Evolutionary conservation across 2,888 invertebrate species (phyloP).

Genomic region (Plebejus anna): DNA sequence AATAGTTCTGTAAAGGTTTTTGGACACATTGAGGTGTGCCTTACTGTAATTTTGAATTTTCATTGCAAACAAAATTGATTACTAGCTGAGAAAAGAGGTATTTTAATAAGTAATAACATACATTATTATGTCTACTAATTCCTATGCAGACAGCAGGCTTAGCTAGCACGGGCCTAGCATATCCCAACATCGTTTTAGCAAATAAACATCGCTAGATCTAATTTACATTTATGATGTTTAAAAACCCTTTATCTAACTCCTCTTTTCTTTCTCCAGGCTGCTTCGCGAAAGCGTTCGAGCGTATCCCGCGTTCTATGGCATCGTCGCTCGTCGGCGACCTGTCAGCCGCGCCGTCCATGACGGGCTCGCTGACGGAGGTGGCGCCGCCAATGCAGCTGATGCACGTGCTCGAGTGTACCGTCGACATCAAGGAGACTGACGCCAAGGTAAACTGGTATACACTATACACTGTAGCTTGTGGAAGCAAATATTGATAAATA

Average conservation of each 20-base stretch:
- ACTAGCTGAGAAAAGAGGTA: too few relatives aligned
- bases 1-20: neutral
- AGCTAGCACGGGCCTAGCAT: too few relatives aligned
- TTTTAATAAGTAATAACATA: too few relatives aligned
- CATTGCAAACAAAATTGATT: neutral
- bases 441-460: too few relatives aligned
- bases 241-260: too few relatives aligned
- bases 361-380: conserved; percentile 79
- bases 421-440: conserved; percentile 97
- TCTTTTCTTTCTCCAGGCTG: conserved; percentile 78
- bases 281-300: conserved; percentile 96
- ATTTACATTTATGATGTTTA: too few relatives aligned
- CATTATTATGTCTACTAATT: too few relatives aligned
- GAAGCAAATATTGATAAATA: too few relatives aligned
- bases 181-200: too few relatives aligned
- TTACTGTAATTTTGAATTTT: neutral
- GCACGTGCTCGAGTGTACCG: conserved; percentile 93
- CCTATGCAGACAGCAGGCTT: too few relatives aligned
- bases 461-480: too few relatives aligned
- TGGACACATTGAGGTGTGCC: neutral
- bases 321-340: conserved; percentile 85
- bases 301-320: conserved; percentile 90
- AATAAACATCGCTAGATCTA: too few relatives aligned
- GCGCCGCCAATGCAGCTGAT: conserved; percentile 82
- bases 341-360: conserved; percentile 83